Conservation (phyloP, 1,140 invertebrate genomes). For the Luehdorfia chinensis region DNA sequence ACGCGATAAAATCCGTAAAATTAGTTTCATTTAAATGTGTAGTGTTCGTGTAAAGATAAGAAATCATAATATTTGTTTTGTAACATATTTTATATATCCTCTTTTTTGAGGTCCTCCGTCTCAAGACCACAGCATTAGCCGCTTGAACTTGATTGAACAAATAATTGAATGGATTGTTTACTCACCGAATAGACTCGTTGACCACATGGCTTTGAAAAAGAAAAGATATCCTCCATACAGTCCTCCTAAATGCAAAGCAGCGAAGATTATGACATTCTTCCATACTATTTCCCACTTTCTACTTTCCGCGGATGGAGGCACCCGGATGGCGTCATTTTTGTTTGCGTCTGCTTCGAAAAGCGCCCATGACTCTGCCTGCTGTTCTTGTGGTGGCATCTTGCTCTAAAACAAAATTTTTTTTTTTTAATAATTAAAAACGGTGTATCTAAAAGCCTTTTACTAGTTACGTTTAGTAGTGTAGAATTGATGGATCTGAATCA, state of each 20-base stretch:
- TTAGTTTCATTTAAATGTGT: too few species aligned
- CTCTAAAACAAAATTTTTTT: neutral
- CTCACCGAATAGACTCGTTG: conserved; percentile 83
- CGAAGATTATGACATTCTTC: conserved; percentile 86
- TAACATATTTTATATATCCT: neutral
- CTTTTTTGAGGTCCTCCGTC: neutral
- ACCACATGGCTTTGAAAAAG: conserved; percentile 77
- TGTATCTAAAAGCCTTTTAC: too few species aligned
- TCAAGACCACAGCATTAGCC: neutral
- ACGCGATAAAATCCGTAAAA: too few species aligned
- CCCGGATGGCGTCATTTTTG: neutral
- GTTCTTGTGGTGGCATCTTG: conserved; percentile 10
- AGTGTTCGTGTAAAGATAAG: too few species aligned
- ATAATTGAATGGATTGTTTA: conserved; percentile 5
- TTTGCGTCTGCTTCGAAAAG: conserved; percentile 11
- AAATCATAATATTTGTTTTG: too few species aligned
- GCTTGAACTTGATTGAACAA: neutral
- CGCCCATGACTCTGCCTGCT: conserved; percentile 7
- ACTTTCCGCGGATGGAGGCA: conserved; percentile 32
- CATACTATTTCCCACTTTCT: conserved; percentile 81
- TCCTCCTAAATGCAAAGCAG: conserved; percentile 81
- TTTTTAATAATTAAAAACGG: too few species aligned
- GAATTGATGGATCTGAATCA: too few species aligned
- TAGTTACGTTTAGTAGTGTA: too few species aligned
- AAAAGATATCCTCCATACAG: conserved; percentile 83